phyloP scores from a whole-genome alignment of 2,113 vertebrate genomes.

The Emydura subglobosa region DNA sequence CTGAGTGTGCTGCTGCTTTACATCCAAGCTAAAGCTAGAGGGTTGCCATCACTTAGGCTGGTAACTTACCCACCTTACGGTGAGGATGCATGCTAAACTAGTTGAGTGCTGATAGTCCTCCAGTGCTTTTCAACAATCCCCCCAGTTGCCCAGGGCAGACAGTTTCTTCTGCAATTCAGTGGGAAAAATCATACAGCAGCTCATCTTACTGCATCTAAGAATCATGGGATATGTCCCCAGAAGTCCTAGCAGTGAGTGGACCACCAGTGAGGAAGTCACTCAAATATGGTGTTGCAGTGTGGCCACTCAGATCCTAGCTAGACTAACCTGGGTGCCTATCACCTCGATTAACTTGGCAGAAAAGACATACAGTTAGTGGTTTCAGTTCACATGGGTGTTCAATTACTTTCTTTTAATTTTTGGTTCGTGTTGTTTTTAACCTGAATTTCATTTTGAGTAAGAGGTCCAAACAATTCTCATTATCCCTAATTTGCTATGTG shows the following conservation, averaged over 20 bases:
- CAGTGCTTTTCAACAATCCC: not conserved
- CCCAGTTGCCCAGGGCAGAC: rapidly evolving
- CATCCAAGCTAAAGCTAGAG: too few relatives aligned
- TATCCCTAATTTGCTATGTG: not conserved
- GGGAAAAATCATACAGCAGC: not conserved
- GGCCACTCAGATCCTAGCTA: not conserved
- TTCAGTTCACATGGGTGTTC: not conserved
- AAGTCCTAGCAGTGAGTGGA: not conserved
- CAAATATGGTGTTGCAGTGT: not conserved
- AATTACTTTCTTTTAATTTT: not conserved
- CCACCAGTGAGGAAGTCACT: not conserved
- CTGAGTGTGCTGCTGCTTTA: not conserved
- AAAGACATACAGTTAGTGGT: not conserved
- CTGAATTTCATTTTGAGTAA: not conserved
- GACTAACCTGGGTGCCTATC: rapidly evolving
- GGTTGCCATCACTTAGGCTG: not conserved
- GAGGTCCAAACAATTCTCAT: not conserved
- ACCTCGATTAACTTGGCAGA: not conserved
- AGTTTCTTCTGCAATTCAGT: not conserved
- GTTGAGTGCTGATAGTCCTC: not conserved
- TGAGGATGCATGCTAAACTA: not conserved
- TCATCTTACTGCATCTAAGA: not conserved
- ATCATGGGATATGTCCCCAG: not conserved
- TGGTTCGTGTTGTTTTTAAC: not conserved
- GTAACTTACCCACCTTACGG: not conserved